phyloP scores from a whole-genome alignment of 2,888 invertebrate genomes.

The Priocnemis perturbator region DNA sequence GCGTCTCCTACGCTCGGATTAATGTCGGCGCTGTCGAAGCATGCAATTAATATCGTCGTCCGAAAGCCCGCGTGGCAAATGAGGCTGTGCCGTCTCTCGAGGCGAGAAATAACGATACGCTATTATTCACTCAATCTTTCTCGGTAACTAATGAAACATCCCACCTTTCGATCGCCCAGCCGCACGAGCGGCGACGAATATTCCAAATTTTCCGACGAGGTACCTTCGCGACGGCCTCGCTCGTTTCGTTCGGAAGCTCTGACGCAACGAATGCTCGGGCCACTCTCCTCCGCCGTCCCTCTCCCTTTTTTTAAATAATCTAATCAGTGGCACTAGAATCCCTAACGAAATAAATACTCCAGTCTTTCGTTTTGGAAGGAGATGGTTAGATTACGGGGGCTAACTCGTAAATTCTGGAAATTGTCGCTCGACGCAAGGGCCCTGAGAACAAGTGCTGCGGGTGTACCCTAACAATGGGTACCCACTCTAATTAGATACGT shows the following conservation, averaged over 20 bases:
- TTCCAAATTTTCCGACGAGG: not conserved
- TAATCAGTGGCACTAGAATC: slow-evolving; percentile 27
- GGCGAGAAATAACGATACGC: too few species aligned
- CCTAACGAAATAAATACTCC: slow-evolving; percentile 40
- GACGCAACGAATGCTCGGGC: not conserved
- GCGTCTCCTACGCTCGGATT: too few species aligned
- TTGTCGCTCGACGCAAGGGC: too few species aligned
- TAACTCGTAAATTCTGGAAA: slow-evolving; percentile 6
- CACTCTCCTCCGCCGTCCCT: not conserved
- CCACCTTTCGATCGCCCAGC: not conserved
- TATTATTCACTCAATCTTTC: not conserved
- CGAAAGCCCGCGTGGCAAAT: too few species aligned
- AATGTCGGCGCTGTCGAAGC: too few species aligned
- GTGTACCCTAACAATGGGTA: too few species aligned
- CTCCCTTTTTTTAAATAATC: slow-evolving; percentile 18
- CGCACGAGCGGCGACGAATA: too few species aligned
- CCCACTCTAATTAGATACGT: too few species aligned
- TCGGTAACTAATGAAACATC: slow-evolving; percentile 3
- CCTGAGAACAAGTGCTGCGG: too few species aligned
- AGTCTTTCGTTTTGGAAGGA: slow-evolving; percentile 40
- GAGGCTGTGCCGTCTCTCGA: too few species aligned
- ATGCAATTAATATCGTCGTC: too few species aligned
- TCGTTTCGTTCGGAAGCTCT: slow-evolving; percentile 9
- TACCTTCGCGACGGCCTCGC: not conserved
- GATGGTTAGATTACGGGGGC: slow-evolving; percentile 14